A percentile compares a stretch with the other conserved stretches of the same genome.
Conservation (phyloP, 1,140 invertebrate genomes). For the Habropoda laboriosa region DNA sequence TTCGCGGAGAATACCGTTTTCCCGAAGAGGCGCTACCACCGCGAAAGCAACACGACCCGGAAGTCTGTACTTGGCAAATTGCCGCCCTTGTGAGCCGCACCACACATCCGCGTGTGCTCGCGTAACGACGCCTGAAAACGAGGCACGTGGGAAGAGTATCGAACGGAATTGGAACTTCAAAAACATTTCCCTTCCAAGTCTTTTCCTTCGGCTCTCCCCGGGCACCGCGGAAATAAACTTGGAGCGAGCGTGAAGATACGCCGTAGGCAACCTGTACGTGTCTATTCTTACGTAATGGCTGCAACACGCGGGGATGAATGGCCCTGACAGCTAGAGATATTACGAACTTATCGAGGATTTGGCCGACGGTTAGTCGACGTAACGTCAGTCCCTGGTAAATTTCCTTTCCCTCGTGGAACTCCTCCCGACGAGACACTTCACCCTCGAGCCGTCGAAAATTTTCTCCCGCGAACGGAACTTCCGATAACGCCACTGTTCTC, state of each 20-base stretch:
- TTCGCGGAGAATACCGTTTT: neutral
- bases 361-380: slow-evolving; percentile 10
- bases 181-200: neutral
- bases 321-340: slow-evolving; percentile 34
- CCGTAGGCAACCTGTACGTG: slow-evolving; percentile 14
- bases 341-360: slow-evolving; percentile 48
- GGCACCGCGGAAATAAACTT: slow-evolving; percentile 32
- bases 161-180: slow-evolving; percentile 48
- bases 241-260: slow-evolving; percentile 16
- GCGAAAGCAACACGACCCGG: neutral
- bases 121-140: neutral
- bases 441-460: neutral
- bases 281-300: slow-evolving; percentile 35
- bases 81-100: neutral
- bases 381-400: too few relatives aligned
- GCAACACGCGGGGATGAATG: slow-evolving; percentile 31
- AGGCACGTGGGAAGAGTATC: neutral
- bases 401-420: neutral
- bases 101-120: neutral
- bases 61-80: slow-evolving; percentile 15
- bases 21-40: neutral
- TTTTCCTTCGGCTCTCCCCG: neutral
- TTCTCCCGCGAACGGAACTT: neutral
- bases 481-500: neutral
- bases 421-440: neutral